Conservation (phyloP, 2,888 invertebrate genomes). For the Polyommatus icarus region DNA sequence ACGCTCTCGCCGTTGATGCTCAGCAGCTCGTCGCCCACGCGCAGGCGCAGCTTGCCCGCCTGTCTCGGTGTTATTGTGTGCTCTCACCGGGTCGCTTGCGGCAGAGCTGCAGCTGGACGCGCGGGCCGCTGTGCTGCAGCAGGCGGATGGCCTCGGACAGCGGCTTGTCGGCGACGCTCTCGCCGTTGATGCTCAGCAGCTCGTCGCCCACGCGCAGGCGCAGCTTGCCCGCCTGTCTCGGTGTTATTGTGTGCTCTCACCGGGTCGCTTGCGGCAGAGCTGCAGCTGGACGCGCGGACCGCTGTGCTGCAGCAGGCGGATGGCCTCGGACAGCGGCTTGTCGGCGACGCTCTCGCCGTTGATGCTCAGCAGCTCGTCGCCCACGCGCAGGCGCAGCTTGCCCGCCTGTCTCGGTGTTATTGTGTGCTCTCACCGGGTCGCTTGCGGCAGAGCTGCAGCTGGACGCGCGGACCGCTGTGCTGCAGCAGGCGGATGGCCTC, state of each 20-base stretch:
- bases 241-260: slow-evolving; percentile 47
- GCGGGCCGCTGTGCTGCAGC: no score
- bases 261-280: slow-evolving; percentile 82
- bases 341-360: slow-evolving; percentile 91
- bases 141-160: no score
- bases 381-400: slow-evolving; percentile 91
- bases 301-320: slow-evolving; percentile 88
- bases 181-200: no score
- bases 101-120: no score
- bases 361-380: slow-evolving; percentile 93
- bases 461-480: no score
- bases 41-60: slow-evolving; percentile 92
- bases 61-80: slow-evolving; percentile 53
- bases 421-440: no score
- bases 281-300: slow-evolving; percentile 89
- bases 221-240: no score
- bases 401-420: slow-evolving; percentile 82
- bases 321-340: slow-evolving; percentile 90
- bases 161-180: no score
- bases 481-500: no score
- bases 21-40: slow-evolving; percentile 92
- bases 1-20: slow-evolving; percentile 93
- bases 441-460: no score
- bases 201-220: no score
- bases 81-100: no score